These are phyloP conservation scores for Ethmia dodecea DNA, from an alignment of 2,888 invertebrate species.

Conservation along the genomic window DNA sequence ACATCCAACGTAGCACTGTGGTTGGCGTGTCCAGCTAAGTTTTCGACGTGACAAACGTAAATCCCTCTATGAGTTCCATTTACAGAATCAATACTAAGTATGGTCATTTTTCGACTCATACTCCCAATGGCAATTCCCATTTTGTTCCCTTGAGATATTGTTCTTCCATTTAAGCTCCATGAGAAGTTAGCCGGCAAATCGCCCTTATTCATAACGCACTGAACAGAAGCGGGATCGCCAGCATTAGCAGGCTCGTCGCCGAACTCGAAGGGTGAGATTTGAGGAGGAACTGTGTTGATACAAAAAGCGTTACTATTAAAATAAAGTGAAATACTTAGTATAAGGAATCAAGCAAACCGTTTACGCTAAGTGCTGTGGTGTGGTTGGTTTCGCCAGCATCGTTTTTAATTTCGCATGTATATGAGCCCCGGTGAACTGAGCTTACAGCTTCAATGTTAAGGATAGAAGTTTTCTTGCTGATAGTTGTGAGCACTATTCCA, in stretches of 20 bases:
- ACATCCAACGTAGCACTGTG: constrained; percentile 83
- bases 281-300: constrained; percentile 78
- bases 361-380: constrained; percentile 78
- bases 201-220: constrained; percentile 86
- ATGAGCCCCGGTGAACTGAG: constrained; percentile 79
- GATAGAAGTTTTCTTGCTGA: constrained; percentile 80
- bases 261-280: constrained; percentile 82
- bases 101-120: constrained; percentile 80
- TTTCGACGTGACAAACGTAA: constrained; percentile 85
- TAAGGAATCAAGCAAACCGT: constrained; percentile 67
- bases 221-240: constrained; percentile 85
- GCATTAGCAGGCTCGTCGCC: constrained; percentile 84
- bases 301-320: constrained; percentile 37
- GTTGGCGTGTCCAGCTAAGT: constrained; percentile 81
- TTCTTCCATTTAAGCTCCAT: constrained; percentile 80
- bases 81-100: constrained; percentile 83
- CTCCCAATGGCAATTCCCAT: constrained; percentile 79
- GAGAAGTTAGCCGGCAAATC: constrained; percentile 87
- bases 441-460: constrained; percentile 81
- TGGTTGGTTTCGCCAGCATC: constrained; percentile 78
- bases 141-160: constrained; percentile 70
- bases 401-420: constrained; percentile 81
- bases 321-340: constrained; percentile 29
- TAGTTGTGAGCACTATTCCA: constrained; percentile 78
- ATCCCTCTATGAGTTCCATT: constrained; percentile 84